Evolutionary conservation across 2,113 vertebrate genomes (phyloP).

Genomic region (Campylomormyrus tamandua): DNA sequence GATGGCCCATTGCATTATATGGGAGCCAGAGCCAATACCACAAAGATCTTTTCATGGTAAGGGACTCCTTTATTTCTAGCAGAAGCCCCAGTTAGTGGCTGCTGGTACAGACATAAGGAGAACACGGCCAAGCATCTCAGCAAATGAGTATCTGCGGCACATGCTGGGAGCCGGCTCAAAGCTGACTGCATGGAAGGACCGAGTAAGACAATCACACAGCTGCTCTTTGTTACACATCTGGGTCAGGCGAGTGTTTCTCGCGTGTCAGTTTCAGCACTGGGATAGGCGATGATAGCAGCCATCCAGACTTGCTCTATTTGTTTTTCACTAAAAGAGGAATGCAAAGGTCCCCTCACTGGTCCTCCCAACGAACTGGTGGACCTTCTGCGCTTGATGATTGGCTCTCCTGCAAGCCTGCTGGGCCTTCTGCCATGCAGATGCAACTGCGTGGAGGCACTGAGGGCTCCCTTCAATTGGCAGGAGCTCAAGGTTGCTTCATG

Average conservation of each 20-base stretch:
- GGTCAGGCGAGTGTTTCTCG: conserved; percentile 16
- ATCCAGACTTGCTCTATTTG: conserved; percentile 3
- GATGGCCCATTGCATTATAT: neutral
- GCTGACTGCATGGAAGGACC: neutral
- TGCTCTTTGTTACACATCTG: conserved; percentile 27
- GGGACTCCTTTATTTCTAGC: neutral
- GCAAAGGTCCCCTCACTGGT: neutral
- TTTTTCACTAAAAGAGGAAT: neutral
- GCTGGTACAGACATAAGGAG: neutral
- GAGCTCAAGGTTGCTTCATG: neutral
- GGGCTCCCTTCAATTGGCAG: conserved; percentile 13
- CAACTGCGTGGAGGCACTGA: neutral
- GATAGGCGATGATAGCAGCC: neutral
- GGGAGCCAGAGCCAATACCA: neutral
- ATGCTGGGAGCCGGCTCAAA: neutral
- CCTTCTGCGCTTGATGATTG: neutral
- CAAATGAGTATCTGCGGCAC: neutral
- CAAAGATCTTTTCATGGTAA: neutral
- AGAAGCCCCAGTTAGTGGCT: neutral
- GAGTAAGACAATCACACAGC: conserved; percentile 18
- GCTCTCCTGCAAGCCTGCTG: neutral
- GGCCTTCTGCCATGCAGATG: neutral
- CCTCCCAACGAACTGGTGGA: neutral
- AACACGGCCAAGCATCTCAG: neutral
- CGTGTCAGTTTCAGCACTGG: conserved; percentile 15